Base-by-base conservation (phyloP, 2,888 invertebrate genomes). In the Dendrolimus houi region DNA sequence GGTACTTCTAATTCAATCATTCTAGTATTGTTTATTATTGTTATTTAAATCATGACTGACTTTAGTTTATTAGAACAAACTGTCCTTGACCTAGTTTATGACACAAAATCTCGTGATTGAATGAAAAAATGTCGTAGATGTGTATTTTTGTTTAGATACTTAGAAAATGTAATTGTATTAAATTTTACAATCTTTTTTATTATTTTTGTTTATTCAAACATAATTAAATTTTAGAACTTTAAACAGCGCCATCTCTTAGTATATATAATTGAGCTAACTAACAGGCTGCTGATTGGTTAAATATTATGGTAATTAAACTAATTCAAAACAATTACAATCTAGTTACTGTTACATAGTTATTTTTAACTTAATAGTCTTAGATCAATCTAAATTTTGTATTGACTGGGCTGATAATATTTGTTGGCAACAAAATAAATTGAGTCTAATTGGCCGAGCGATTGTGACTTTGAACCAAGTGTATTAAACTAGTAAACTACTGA, bases 61-160 rank as follows among this genome's bases (percentile, higher is more conserved):
- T 13, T 12, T 7, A 54, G 40, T 8, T 14, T 29, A 29, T 3
- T 29, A 12, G 67, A 72, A 66, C 63, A 63, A 60, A 66, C 68
- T 73, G 81, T 68, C 85, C 85, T 84, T 85, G 85, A 83, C 85
- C 84, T 65, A 83, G 63, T 81, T 69, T 60, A 41, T 55, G 62
- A 62, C 60, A 59, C 59, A 67, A 64, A 63, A 73, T 74, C 79
- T 77, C 80, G 81, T 81, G 82, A 81, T 74, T 65, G 55, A 55
- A 56, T 55, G 57, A 47, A 47, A 52, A 57, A 54, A 54, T 47
- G 47, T 47, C 3, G 9, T 10, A 47, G 12, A 0, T 9, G 0
- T 47, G 6, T 29, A 29, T 29, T 29, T 6, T 29, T 29, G 29
- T 29, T 29, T 29, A 29, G 29, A 29, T 29, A 29, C 29, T 29